Conservation (phyloP, 2,113 vertebrate genomes). For the Nesoenas mayeri region DNA sequence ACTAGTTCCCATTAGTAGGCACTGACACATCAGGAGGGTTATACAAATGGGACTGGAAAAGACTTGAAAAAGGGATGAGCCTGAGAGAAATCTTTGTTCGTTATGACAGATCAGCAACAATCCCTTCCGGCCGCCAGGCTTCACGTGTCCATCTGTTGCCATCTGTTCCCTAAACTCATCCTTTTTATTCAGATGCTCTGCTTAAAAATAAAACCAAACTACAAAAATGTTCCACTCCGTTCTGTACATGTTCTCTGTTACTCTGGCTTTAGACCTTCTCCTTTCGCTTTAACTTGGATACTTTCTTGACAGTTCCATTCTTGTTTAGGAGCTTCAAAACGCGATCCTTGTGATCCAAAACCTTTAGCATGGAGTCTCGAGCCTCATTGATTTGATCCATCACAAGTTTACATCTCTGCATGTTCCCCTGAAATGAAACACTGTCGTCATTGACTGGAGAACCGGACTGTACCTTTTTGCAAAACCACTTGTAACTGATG, state of each 20-base stretch:
- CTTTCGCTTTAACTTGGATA: conserved; percentile 96
- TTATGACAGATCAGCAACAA: conserved; percentile 30
- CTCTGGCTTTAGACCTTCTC: conserved; percentile 83
- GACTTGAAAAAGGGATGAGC: conserved; percentile 46
- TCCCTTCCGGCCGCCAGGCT: conserved; percentile 37
- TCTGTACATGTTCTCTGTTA: conserved; percentile 64
- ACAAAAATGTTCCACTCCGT: conserved; percentile 51
- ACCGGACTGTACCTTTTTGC: background rate
- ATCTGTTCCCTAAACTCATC: conserved; percentile 59
- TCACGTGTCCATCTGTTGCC: conserved; percentile 47
- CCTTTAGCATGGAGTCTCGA: conserved; percentile 98
- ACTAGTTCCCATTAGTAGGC: conserved; percentile 42
- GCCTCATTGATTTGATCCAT: conserved; percentile 99
- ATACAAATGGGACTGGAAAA: conserved; percentile 49
- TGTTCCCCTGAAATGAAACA: conserved; percentile 89
- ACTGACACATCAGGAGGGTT: conserved; percentile 39
- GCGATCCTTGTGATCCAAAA: conserved; percentile 97
- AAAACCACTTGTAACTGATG: no score
- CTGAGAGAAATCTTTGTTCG: conserved; percentile 58
- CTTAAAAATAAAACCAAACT: conserved; percentile 66
- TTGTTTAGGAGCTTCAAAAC: conserved; percentile 98
- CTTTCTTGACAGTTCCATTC: conserved; percentile 93
- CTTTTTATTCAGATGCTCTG: conserved; percentile 66
- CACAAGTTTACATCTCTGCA: conserved; percentile 99
- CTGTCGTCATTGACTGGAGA: background rate